Evolutionary conservation across 1,140 invertebrate genomes (phyloP), one percentile per base, ranked within the genome.

Genomic region (Oedothorax gibbosus): DNA sequence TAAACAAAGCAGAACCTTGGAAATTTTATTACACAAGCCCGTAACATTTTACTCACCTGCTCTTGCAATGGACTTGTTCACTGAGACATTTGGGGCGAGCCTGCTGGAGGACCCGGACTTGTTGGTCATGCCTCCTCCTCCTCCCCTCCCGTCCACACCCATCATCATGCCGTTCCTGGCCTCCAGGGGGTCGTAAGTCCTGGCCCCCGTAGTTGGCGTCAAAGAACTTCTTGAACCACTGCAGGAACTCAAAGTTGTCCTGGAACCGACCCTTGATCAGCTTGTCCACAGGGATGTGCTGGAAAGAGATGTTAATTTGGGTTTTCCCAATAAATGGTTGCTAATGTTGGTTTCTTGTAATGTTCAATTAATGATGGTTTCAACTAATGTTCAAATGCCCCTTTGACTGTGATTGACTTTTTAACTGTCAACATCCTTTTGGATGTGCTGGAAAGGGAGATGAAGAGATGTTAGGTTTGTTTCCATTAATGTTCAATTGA

Each of bases 141-240:
- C 80, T 35, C 76, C 57, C 57, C 78, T 87, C 68, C 87, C 91
- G 69, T 91, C 92, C 11, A 18, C 66, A 88, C 94, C 95, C 86
- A 96, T 89, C 72, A 92, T 90, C 87, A 96, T 91, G 77, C 94
- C 94, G 86, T 94, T 93, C 85, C 98, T 93, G 62, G 95, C 96
- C 86, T 95, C 95, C 73, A 95, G 91, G 62, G 97, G 95, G 90
- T 99, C 95, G 91, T 99, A 99, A n/a, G 82, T 96, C 95, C 87
- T 95, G 93, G 78, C 97, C 97, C 90, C 99, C 96, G 91, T 98
- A 99, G 92, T 99, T 99, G 71, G 98, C 97, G 93, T 99, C 98
- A 92, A 99, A 99, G 91, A 99, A 99, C 90, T 99, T 99, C 93
- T 99, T 99, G 92, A 99, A 99, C 98, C 98, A 99, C 93, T 99